Percentiles rank a stretch among this genome's conserved stretches.
These are phyloP conservation scores for Nannoperca obscura DNA, from an alignment of 2,797 vertebrate species.

Conservation along the genomic window DNA sequence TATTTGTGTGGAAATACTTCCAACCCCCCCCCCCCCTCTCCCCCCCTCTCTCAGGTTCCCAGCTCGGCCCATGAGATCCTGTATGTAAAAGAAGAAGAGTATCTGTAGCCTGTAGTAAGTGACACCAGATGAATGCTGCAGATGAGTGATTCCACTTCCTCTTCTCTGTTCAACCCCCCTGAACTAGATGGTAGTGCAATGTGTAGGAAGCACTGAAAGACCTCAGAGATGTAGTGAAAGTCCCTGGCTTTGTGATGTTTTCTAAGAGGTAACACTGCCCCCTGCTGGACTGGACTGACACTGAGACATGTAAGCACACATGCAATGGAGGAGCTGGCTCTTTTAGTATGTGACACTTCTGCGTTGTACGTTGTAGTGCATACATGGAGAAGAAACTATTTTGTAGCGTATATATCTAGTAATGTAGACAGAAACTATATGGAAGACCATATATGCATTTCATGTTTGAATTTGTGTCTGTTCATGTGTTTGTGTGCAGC, in stretches of 20 bases:
- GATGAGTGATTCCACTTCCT: conserved; percentile 36
- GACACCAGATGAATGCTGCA: conserved; percentile 28
- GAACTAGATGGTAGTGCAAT: conserved; percentile 31
- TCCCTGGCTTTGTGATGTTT: conserved; percentile 6
- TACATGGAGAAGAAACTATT: conserved; percentile 49
- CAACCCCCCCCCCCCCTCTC: background rate
- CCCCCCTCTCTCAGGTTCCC: conserved; percentile 85
- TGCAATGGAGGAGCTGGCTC: conserved; percentile 71
- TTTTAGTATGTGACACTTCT: conserved; percentile 57
- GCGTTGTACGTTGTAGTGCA: conserved; percentile 67
- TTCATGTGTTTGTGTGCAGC: conserved; percentile 19
- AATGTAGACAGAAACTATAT: conserved; percentile 34
- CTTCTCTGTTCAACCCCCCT: conserved; percentile 19
- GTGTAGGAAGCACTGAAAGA: conserved; percentile 12
- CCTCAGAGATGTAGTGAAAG: conserved; percentile 2
- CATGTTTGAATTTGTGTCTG: conserved; percentile 19
- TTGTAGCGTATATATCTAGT: conserved; percentile 59
- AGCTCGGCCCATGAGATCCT: conserved; percentile 95
- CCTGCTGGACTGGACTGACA: conserved; percentile 65
- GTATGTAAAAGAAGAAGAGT: conserved; percentile 89
- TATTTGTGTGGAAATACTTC: background rate
- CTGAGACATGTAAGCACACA: conserved; percentile 30
- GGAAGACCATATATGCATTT: conserved; percentile 41
- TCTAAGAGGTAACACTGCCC: conserved; percentile 66
- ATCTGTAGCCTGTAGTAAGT: conserved; percentile 71